Evolutionary conservation across 1,140 invertebrate genomes (phyloP), one percentile per base, ranked within the genome.

Genomic region (Lepidurus apus): DNA sequence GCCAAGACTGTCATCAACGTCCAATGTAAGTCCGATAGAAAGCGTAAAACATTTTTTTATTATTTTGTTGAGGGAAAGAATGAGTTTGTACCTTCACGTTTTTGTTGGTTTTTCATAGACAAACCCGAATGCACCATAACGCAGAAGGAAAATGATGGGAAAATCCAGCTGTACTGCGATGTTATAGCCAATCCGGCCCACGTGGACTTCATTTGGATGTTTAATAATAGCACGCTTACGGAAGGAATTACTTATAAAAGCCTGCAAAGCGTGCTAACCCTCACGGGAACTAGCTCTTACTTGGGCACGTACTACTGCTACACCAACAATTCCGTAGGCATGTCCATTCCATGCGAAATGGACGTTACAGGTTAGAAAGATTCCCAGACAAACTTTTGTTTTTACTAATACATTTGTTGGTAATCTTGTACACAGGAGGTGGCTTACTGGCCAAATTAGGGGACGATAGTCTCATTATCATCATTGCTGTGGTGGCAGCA

Each of bases 61-160:
- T n/a, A 10, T 65, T 73, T 77, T 21, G 3, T 21, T 43, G n/a
- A 42, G n/a, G 21, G 17, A 78, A 42, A 42, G 9, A 26, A 74
- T 1, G 34, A 8, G 21, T 42, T 34, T 73, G 1, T 74, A 78
- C 42, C 65, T 78, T 78, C 1, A 76, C 4, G 1, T 34, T 53
- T 13, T 17, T 7, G 8, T 21, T 78, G 34, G 11, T 78, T 83
- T 79, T 79, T 85, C 88, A 34, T 85, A 96, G 94, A 91, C 87
- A 90, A 92, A 82, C 95, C 95, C 1, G 91, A 94, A 83, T 97
- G 94, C 84, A 88, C 88, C 42, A 93, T 95, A 80, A 89, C 91
- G 79, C 88, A 90, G 80, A 88, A 88, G 45, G 89, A 91, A 83
- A 87, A 90, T 79, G 88, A 93, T 76, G 92, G 92, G 3, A 88